A percentile compares a stretch with the other conserved stretches of the same genome.
Evolutionary conservation across 2,797 vertebrate species (phyloP).

Genomic region (Pangasius macronema): DNA sequence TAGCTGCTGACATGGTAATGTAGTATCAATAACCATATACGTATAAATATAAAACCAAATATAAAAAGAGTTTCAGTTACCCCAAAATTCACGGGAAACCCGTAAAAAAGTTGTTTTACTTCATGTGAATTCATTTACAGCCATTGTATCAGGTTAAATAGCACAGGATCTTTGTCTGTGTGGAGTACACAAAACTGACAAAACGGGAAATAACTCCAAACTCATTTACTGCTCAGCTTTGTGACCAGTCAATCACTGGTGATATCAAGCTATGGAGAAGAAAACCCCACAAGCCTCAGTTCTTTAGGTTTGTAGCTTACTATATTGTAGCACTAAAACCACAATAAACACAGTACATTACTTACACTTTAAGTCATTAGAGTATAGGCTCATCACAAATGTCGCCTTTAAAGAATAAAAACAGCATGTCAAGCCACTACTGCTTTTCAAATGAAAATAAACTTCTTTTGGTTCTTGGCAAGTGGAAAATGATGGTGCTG

Average conservation of each 20-base stretch:
- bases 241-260: not conserved
- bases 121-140: not conserved
- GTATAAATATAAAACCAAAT: not conserved
- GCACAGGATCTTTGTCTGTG: not conserved
- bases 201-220: not conserved
- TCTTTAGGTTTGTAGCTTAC: not conserved
- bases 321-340: not conserved
- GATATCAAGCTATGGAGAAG: not conserved
- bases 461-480: not conserved
- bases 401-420: not conserved
- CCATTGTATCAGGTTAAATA: not conserved
- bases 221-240: not conserved
- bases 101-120: not conserved
- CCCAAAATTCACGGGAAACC: not conserved
- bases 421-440: not conserved
- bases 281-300: not conserved
- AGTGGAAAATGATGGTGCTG: not conserved
- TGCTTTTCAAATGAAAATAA: not conserved
- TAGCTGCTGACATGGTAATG: constrained; percentile 47
- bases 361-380: not conserved
- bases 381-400: not conserved
- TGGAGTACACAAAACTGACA: not conserved
- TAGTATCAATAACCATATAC: not conserved
- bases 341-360: not conserved
- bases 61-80: not conserved